These are phyloP conservation scores for Larimichthys crocea DNA, from an alignment of 2,113 vertebrate species.

Conservation along the genomic window DNA sequence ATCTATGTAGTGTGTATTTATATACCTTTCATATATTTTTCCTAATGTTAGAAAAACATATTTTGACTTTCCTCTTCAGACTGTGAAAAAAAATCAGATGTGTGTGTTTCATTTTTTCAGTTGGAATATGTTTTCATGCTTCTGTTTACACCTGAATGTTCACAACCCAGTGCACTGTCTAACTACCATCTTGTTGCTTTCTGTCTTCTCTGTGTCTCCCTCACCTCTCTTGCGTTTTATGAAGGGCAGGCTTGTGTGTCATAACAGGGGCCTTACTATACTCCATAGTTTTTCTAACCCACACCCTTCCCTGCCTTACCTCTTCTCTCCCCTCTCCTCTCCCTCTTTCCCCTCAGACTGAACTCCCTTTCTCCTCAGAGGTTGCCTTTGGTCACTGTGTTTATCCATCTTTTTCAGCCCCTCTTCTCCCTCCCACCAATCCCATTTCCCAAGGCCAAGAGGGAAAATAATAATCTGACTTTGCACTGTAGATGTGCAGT, in stretches of 20 bases:
- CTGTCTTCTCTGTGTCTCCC: conserved; percentile 43
- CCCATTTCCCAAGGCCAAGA: neutral
- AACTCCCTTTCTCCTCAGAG: conserved; percentile 60
- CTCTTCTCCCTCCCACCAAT: neutral
- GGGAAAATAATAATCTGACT: conserved; percentile 42
- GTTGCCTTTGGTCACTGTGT: conserved; percentile 61
- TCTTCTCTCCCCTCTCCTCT: conserved; percentile 48
- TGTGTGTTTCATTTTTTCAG: neutral
- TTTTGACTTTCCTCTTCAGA: neutral
- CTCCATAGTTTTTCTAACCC: conserved; percentile 74
- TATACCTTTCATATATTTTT: neutral
- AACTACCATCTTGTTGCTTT: conserved; percentile 38
- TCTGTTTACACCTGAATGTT: conserved; percentile 25
- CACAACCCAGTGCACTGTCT: conserved; percentile 35
- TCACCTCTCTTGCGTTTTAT: conserved; percentile 59
- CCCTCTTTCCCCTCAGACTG: conserved; percentile 58
- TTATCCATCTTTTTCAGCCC: conserved; percentile 53
- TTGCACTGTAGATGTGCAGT: neutral
- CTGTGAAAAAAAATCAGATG: neutral
- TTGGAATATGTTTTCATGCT: conserved; percentile 39
- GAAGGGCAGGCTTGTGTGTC: conserved; percentile 80
- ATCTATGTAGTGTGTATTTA: neutral
- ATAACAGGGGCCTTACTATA: conserved; percentile 82
- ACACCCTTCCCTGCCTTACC: conserved; percentile 72
- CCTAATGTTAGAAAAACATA: neutral